Evolutionary conservation across 1,140 invertebrate genomes (phyloP).

Genomic region (Papilio xuthus): DNA sequence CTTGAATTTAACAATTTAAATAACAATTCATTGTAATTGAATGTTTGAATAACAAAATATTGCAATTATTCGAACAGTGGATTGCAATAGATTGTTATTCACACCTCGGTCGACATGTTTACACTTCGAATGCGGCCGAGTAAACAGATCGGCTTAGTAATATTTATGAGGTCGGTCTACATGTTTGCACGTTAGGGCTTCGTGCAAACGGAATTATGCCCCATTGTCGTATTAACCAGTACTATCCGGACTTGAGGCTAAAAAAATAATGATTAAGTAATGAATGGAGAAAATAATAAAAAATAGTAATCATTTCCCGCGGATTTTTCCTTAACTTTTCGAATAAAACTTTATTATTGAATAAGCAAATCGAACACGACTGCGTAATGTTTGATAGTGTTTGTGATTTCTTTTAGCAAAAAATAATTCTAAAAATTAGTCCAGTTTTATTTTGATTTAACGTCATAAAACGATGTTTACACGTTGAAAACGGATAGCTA

Average conservation of each 20-base stretch:
- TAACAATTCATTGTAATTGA: background rate
- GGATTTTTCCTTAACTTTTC: background rate
- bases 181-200: slow-evolving; percentile 18
- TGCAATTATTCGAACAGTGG: slow-evolving; percentile 29
- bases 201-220: slow-evolving; percentile 31
- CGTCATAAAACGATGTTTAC: slow-evolving; percentile 12
- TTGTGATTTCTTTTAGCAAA: background rate
- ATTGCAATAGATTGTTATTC: slow-evolving; percentile 32
- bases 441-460: background rate
- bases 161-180: slow-evolving; percentile 26
- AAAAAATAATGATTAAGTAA: background rate
- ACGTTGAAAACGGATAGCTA: background rate
- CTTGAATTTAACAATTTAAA: background rate
- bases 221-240: background rate
- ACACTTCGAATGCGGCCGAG: slow-evolving; percentile 11
- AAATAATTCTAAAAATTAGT: background rate
- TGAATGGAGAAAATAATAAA: background rate
- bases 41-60: slow-evolving; percentile 22
- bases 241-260: background rate
- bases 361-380: background rate
- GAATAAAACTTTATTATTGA: background rate
- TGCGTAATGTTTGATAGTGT: background rate
- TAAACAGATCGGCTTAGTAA: slow-evolving; percentile 29
- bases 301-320: background rate
- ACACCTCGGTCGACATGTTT: slow-evolving; percentile 25